Percentiles rank a stretch among this genome's conserved stretches.
Evolutionary conservation across 2,113 vertebrate species (phyloP).

Genomic region (Pelmatolapia mariae): DNA sequence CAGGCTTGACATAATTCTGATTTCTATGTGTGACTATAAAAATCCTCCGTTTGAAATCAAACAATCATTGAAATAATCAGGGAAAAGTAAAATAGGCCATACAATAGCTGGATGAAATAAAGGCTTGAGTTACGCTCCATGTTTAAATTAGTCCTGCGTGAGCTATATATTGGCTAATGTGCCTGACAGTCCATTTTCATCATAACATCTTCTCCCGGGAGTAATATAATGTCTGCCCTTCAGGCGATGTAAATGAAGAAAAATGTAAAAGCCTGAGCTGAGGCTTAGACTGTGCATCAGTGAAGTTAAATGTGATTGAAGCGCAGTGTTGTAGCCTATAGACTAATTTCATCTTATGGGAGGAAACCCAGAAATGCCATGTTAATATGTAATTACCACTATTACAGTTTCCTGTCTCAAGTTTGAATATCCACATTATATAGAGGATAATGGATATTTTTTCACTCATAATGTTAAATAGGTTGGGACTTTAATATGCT

Average conservation of each 20-base stretch:
- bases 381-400: conserved; percentile 42
- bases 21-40: not conserved
- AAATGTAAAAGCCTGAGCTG: conserved; percentile 26
- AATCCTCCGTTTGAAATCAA: not conserved
- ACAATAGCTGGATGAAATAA: not conserved
- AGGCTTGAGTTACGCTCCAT: not conserved
- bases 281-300: conserved; percentile 7
- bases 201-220: conserved; percentile 44
- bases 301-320: conserved; percentile 52
- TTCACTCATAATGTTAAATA: not conserved
- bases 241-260: conserved; percentile 52
- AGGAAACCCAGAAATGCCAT: conserved; percentile 47
- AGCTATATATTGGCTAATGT: conserved; percentile 38
- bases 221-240: conserved; percentile 46
- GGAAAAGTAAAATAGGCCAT: not conserved
- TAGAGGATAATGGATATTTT: not conserved
- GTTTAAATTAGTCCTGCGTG: conserved; percentile 16
- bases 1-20: not conserved
- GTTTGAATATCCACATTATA: not conserved
- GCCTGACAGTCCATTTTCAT: conserved; percentile 50
- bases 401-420: not conserved
- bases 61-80: not conserved
- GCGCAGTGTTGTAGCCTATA: conserved; percentile 48
- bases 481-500: not conserved
- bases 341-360: conserved; percentile 30